Conservation (phyloP, 2,113 vertebrate species). For the Zeus faber region DNA sequence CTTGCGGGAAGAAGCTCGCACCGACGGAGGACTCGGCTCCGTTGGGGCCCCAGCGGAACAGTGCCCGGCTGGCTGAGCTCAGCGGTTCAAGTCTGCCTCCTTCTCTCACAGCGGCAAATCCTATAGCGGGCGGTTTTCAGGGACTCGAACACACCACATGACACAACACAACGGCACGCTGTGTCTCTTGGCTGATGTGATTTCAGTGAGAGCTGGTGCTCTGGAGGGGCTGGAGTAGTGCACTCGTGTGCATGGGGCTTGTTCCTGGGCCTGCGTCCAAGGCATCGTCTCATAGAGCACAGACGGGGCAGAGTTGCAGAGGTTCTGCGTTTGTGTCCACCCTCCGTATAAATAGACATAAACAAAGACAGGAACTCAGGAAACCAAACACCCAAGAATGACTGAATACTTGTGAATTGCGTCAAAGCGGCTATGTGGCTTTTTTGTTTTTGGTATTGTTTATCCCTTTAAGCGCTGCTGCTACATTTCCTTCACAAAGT, state of each 20-base stretch:
- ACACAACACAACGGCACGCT: slow-evolving; percentile 23
- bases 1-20: neutral
- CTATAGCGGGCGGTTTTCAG: slow-evolving; percentile 32
- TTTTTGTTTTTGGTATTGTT: neutral
- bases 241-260: slow-evolving; percentile 71
- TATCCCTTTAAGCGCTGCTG: neutral
- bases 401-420: slow-evolving; percentile 21
- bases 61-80: neutral
- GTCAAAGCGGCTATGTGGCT: neutral
- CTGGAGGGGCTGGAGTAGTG: slow-evolving; percentile 62
- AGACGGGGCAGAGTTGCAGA: slow-evolving; percentile 55
- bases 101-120: slow-evolving; percentile 25
- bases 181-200: slow-evolving; percentile 62
- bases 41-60: neutral
- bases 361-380: slow-evolving; percentile 28
- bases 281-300: slow-evolving; percentile 70
- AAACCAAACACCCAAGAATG: neutral
- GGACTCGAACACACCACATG: slow-evolving; percentile 10
- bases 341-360: slow-evolving; percentile 40
- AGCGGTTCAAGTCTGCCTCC: slow-evolving; percentile 23
- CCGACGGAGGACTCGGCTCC: neutral
- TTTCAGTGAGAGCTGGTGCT: slow-evolving; percentile 56
- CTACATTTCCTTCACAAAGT: no score
- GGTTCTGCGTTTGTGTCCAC: slow-evolving; percentile 36
- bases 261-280: slow-evolving; percentile 77